phyloP scores from a whole-genome alignment of 2,888 invertebrate species.

The Mythimna pallens region DNA sequence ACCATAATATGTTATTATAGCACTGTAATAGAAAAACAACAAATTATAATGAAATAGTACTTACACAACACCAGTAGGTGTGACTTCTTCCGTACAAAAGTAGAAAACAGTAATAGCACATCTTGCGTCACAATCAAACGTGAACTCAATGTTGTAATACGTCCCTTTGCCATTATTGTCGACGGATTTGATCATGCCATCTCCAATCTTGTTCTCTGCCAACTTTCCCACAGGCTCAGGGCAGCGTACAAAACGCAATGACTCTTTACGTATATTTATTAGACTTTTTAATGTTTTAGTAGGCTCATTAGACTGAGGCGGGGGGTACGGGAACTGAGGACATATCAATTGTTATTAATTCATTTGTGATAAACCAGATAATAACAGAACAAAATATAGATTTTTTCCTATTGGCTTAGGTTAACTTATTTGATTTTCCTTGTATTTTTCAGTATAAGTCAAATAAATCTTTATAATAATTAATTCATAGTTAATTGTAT shows the following conservation, averaged over 20 bases:
- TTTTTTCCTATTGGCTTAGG: neutral
- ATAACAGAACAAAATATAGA: conserved; percentile 11
- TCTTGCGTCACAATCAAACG: conserved; percentile 98
- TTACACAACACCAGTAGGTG: conserved; percentile 95
- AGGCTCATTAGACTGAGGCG: conserved; percentile 98
- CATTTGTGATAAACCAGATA: conserved; percentile 52
- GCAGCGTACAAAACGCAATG: conserved; percentile 96
- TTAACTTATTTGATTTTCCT: conserved; percentile 14
- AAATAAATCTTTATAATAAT: conserved; percentile 1
- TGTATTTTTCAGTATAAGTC: conserved; percentile 1
- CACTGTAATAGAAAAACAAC: neutral
- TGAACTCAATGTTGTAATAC: conserved; percentile 98
- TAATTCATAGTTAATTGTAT: conserved; percentile 3
- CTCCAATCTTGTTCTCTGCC: conserved; percentile 87
- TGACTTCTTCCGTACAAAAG: conserved; percentile 98
- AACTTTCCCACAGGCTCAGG: conserved; percentile 92
- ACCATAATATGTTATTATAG: neutral
- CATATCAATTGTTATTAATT: conserved; percentile 53
- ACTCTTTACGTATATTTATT: conserved; percentile 99
- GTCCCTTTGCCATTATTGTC: conserved; percentile 92
- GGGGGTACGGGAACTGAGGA: conserved; percentile 98
- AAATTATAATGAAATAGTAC: conserved; percentile 75
- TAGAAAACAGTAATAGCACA: conserved; percentile 98
- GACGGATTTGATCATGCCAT: conserved; percentile 89
- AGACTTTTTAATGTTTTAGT: conserved; percentile 98